Percentiles rank a stretch among this genome's conserved stretches.
Conservation (phyloP, 2,888 invertebrate genomes). For the Lycophotia porphyrea region DNA sequence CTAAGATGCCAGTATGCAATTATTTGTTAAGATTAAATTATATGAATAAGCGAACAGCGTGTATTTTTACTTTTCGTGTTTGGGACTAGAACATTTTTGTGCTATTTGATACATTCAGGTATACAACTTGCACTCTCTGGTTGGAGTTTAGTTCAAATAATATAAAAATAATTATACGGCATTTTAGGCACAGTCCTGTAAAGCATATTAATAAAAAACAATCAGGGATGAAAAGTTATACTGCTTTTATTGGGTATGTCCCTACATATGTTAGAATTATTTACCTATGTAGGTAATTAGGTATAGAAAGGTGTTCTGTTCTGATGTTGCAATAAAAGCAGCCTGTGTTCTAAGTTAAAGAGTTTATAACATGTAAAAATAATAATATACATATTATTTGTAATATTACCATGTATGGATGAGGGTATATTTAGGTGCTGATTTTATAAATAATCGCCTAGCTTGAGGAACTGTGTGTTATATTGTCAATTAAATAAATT, state of each 20-base stretch:
- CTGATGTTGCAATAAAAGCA: conserved; percentile 13
- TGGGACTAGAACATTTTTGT: conserved; percentile 17
- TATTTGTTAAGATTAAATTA: conserved; percentile 55
- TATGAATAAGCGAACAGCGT: conserved; percentile 54
- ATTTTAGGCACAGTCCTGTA: conserved; percentile 3
- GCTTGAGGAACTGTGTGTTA: conserved; percentile 63
- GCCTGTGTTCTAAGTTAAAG: conserved; percentile 1
- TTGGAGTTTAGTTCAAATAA: conserved; percentile 8
- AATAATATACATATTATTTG: too few species aligned
- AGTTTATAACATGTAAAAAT: conserved; percentile 10
- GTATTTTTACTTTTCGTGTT: conserved; percentile 41
- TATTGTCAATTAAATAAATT: conserved; percentile 62
- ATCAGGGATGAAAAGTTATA: not conserved
- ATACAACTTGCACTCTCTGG: conserved; percentile 9
- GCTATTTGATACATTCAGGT: conserved; percentile 29
- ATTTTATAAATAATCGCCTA: conserved; percentile 57
- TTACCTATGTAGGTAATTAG: too few species aligned
- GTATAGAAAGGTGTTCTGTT: not conserved
- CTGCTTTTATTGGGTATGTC: conserved; percentile 26
- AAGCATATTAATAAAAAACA: not conserved
- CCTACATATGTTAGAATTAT: not conserved
- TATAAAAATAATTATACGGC: not conserved
- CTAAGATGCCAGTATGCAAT: conserved; percentile 55
- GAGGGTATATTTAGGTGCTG: conserved; percentile 73
- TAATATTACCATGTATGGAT: too few species aligned